These are phyloP conservation scores for Leptinotarsa peninsularis DNA, from an alignment of 2,888 invertebrate species.

Conservation along the genomic window DNA sequence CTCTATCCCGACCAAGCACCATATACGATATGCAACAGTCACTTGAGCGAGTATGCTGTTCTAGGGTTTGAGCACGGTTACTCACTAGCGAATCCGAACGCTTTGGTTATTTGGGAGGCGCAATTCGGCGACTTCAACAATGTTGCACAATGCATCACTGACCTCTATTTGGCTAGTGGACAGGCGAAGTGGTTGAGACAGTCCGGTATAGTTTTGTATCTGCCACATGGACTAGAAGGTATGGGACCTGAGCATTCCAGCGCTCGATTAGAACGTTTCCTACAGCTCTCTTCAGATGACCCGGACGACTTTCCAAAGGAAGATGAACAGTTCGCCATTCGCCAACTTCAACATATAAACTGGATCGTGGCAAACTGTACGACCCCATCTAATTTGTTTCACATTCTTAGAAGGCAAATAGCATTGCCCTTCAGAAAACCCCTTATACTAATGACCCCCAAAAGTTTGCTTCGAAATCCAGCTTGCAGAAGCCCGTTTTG, in stretches of 20 bases:
- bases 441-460: slow-evolving; percentile 95
- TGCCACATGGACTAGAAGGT: slow-evolving; percentile 99
- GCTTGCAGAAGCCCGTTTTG: slow-evolving; percentile 94
- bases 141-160: slow-evolving; percentile 97
- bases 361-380: slow-evolving; percentile 96
- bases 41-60: slow-evolving; percentile 93
- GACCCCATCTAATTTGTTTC: slow-evolving; percentile 95
- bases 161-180: slow-evolving; percentile 91
- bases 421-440: slow-evolving; percentile 96
- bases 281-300: slow-evolving; percentile 96
- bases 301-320: slow-evolving; percentile 93
- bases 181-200: slow-evolving; percentile 99
- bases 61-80: slow-evolving; percentile 78
- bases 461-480: slow-evolving; percentile 93
- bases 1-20: slow-evolving; percentile 96
- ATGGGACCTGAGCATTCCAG: slow-evolving; percentile 94
- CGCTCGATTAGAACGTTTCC: slow-evolving; percentile 87
- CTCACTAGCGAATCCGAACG: slow-evolving; percentile 97
- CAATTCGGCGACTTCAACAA: slow-evolving; percentile 99
- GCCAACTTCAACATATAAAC: slow-evolving; percentile 96
- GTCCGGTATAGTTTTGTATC: slow-evolving; percentile 92
- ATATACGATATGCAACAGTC: slow-evolving; percentile 98
- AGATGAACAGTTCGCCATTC: slow-evolving; percentile 84
- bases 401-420: slow-evolving; percentile 94
- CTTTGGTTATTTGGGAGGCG: slow-evolving; percentile 97